A percentile compares a stretch with the other conserved stretches of the same genome.
phyloP scores from a whole-genome alignment of 2,797 vertebrate genomes.

The Anguilla obscura region DNA sequence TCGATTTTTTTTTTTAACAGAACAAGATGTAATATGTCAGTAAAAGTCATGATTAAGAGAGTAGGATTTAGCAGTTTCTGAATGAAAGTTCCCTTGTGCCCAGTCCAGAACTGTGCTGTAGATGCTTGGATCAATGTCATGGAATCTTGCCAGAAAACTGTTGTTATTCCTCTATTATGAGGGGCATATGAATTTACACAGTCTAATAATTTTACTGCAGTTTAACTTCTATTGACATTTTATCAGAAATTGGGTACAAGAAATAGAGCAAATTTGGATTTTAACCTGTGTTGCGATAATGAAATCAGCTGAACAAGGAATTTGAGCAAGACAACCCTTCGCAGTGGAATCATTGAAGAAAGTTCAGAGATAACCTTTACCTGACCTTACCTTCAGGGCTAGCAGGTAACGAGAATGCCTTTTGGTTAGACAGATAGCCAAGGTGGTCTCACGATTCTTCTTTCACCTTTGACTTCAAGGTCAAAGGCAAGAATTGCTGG shows the following conservation, averaged over 20 bases:
- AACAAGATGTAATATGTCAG: no score
- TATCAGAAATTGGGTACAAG: background rate
- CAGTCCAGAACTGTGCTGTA: background rate
- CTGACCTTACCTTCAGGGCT: conserved; percentile 34
- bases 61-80: background rate
- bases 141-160: background rate
- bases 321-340: background rate
- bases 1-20: no score
- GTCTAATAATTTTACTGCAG: background rate
- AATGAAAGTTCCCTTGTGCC: background rate
- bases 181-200: background rate
- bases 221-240: background rate
- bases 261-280: background rate
- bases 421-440: conserved; percentile 36
- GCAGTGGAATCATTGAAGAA: conserved; percentile 6
- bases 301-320: background rate
- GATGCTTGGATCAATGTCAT: no score
- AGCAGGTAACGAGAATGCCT: background rate
- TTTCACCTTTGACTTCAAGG: conserved; percentile 58
- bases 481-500: conserved; percentile 64
- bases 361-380: conserved; percentile 27
- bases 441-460: conserved; percentile 14
- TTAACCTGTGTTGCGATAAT: background rate
- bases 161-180: background rate
- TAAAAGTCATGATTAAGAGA: background rate